These are phyloP conservation scores for Macrophya annulata DNA, from an alignment of 2,888 invertebrate genomes.

Conservation along the genomic window DNA sequence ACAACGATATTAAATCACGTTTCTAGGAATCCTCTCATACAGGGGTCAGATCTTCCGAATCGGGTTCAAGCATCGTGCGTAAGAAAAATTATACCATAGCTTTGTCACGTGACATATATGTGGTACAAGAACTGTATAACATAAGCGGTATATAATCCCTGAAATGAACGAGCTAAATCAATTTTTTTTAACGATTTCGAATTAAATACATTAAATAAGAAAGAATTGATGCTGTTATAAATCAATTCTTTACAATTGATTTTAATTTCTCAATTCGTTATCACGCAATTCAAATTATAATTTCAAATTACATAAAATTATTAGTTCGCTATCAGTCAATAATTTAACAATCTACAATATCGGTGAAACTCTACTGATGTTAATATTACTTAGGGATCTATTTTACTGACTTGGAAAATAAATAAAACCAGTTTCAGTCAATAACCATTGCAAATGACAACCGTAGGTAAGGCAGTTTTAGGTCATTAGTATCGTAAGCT, in stretches of 20 bases:
- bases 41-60: background rate
- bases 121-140: background rate
- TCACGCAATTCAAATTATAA: background rate
- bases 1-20: background rate
- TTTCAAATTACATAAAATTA: background rate
- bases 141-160: background rate
- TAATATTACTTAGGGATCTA: too few relatives aligned
- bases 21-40: background rate
- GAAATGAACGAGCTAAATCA: background rate
- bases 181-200: background rate
- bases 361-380: background rate
- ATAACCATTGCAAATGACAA: background rate
- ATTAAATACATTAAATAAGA: background rate
- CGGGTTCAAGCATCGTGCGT: background rate
- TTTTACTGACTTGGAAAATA: background rate
- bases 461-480: background rate
- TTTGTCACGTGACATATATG: background rate
- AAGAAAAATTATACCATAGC: background rate
- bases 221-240: background rate
- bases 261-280: background rate
- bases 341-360: background rate
- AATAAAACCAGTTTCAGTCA: background rate
- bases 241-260: background rate
- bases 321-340: background rate
- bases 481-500: background rate